Evolutionary conservation across 2,797 vertebrate genomes (phyloP), one percentile per base, ranked within the genome.

Genomic region (Lepilemur septentrionalis): DNA sequence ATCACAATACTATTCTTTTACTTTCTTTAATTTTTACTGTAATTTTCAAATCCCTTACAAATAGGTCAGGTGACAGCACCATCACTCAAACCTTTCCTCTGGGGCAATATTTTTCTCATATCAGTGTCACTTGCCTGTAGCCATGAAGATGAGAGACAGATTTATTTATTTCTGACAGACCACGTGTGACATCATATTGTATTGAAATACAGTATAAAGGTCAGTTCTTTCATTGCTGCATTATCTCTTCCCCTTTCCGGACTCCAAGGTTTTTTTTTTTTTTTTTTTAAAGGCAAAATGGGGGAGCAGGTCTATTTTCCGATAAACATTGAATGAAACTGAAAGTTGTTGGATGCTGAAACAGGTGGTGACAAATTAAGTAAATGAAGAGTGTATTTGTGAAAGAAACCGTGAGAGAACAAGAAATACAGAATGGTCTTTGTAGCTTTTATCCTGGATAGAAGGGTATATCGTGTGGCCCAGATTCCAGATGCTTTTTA

Each of bases 151-250:
- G 22, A 70, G 55, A 32, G 4, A 4, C 28, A 87, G 15, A 85
- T 46, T 35, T 81, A 59, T 79, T 92, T 94, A 65, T 93, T 96
- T 89, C 13, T 89, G 94, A 76, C n/a, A 91, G 20, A 79, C 48
- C 12, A 55, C 70, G 9, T 75, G 48, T 81, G 32, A 59, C 30
- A 78, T 0, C 3, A 23, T 43, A 65, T 81, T 91, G 28, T 91
- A 69, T 57, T 89, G 78, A 78, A 91, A 87, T n/a, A 61, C 8
- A 84, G 4, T 22, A 55, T 4, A n/a, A 41, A 14, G 11, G 11
- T 10, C 85, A 28, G 4, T 61, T 73, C 7, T 59, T 80, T 78
- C 11, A 38, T 4, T 18, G 2, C 2, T 55, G 17, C 7, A 4
- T 84, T 50, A 50, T 32, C 9, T 67, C 52, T 23, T 59, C 8